Base-by-base conservation (phyloP, 2,113 vertebrate genomes). In the Calidris pygmaea region DNA sequence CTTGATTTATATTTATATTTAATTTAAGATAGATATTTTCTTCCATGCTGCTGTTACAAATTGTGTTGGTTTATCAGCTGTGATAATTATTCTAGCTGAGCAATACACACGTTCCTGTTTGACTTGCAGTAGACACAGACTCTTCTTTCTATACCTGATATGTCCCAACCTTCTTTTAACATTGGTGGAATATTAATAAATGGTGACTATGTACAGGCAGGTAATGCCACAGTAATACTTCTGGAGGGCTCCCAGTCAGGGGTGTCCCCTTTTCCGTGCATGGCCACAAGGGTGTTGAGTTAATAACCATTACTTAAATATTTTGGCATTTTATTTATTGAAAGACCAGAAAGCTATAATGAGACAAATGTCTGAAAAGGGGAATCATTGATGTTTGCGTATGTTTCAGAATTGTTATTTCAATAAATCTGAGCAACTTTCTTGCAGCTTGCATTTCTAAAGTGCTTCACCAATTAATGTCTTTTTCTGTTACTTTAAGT, bases 41-140 rank as follows among this genome's bases (percentile, higher is more conserved):
- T 91, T 87, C 32, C 32, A 26, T 71, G 24, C 39, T 91, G 22
- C 41, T 91, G 8, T 84, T 84, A 50, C 29, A 66, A 84, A 81
- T 9, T 45, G 14, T 53, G 6, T 65, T 78, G 23, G 13, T 90
- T 94, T 94, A 62, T 92, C 73, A 93, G 39, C 66, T 94, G 66
- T 75, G 68, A 90, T 90, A 63, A 77, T 96, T 95, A 72, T 85
- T 92, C n/a, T 70, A 52, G 75, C 60, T 82, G 71, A 80, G 72
- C 50, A 87, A 62, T 84, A 56, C 50, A 53, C 10, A 17, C 20
- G 1, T 71, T 90, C 29, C 17, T 85, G 41, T 89, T 86, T 82
- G 70, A 9, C 58, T 77, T 56, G 35, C 32, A 62, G 59, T 65
- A 53, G 45, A 15, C 22, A 50, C 47, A 71, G 32, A n/a, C 20